Percentiles rank a stretch among this genome's conserved stretches.
Conservation (phyloP, 1,140 invertebrate species). For the Drepana arcuata region DNA sequence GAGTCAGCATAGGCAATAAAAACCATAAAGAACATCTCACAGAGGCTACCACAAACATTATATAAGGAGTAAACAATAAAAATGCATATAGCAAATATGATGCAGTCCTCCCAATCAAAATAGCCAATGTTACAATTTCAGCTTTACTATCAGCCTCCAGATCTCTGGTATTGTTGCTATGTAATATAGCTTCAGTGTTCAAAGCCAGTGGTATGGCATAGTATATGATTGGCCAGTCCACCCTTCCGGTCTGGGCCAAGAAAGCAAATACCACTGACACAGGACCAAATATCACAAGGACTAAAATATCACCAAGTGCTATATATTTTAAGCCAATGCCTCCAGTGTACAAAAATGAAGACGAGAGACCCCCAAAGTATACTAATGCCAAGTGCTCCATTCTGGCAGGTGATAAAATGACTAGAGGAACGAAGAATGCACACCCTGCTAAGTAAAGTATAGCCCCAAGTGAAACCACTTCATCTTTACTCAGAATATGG, state of each 20-base stretch:
- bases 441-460: constrained; percentile 91
- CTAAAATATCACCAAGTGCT: constrained; percentile 91
- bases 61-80: constrained; percentile 92
- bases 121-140: constrained; percentile 93
- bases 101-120: constrained; percentile 91
- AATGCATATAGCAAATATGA: constrained; percentile 94
- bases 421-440: constrained; percentile 87
- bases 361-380: constrained; percentile 96
- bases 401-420: constrained; percentile 87
- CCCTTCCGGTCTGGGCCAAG: constrained; percentile 89
- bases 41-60: constrained; percentile 87
- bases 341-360: constrained; percentile 94
- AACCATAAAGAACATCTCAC: constrained; percentile 91
- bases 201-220: constrained; percentile 95
- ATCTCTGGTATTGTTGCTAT: constrained; percentile 95
- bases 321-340: constrained; percentile 96
- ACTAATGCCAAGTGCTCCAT: constrained; percentile 95
- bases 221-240: constrained; percentile 89
- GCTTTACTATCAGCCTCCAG: constrained; percentile 87
- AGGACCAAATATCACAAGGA: constrained; percentile 94
- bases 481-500: constrained; percentile 87
- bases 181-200: constrained; percentile 95
- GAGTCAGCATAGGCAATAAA: constrained; percentile 88
- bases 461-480: constrained; percentile 89
- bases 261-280: constrained; percentile 96